Conservation (phyloP, 1,140 invertebrate genomes). For the Cydia amplana region DNA sequence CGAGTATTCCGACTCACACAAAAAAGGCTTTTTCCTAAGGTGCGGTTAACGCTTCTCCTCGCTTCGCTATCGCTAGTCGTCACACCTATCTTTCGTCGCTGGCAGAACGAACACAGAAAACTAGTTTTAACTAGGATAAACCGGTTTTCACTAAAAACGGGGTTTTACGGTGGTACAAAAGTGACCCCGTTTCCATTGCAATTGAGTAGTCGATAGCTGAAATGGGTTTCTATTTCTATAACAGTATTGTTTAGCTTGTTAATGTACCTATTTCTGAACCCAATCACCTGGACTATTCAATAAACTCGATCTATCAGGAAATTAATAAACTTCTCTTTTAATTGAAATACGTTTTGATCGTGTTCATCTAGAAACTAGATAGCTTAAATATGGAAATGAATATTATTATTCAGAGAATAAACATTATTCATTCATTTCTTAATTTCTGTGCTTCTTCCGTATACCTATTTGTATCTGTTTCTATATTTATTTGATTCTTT, state of each 20-base stretch:
- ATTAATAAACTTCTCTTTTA: constrained; percentile 1
- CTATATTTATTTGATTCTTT: no score
- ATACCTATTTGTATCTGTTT: not conserved
- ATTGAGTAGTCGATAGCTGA: not conserved
- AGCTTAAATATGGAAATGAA: not conserved
- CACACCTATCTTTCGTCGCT: no score
- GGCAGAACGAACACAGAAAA: no score
- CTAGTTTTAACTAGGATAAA: no score
- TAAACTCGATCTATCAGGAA: constrained; percentile 2
- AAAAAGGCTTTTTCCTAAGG: no score
- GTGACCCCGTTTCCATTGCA: no score
- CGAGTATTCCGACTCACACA: no score
- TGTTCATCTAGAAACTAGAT: not conserved
- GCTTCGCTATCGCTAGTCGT: no score
- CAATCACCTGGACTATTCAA: not conserved
- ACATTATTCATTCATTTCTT: no score
- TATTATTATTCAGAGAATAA: not conserved
- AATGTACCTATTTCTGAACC: not conserved
- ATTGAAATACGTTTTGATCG: not conserved
- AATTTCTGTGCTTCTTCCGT: not conserved
- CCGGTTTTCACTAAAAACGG: no score
- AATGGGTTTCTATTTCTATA: not conserved
- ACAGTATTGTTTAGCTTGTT: not conserved
- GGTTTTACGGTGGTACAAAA: no score
- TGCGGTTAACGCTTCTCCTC: no score